Percentiles rank a stretch among this genome's conserved stretches.
Evolutionary conservation across 2,797 vertebrate genomes (phyloP).

Genomic region (Masticophis lateralis): DNA sequence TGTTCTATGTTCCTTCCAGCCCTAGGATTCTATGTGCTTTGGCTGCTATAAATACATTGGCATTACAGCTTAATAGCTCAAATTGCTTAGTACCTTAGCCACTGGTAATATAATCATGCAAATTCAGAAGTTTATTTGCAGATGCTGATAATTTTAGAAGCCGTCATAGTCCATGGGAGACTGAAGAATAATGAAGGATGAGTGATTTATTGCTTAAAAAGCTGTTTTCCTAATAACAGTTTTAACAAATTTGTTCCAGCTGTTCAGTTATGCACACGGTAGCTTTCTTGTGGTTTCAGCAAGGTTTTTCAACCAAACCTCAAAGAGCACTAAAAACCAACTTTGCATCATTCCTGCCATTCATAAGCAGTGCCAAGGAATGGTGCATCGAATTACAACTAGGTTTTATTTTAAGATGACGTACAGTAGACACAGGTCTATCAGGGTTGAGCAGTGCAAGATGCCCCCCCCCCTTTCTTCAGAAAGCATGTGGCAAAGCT

Average conservation of each 20-base stretch:
- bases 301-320: conserved; percentile 67
- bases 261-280: conserved; percentile 64
- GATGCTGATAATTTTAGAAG: background rate
- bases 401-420: conserved; percentile 54
- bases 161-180: background rate
- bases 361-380: conserved; percentile 54
- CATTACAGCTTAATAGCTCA: background rate
- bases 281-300: conserved; percentile 71
- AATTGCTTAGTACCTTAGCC: background rate
- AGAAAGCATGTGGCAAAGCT: conserved; percentile 32
- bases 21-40: background rate
- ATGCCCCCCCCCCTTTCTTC: conserved; percentile 24
- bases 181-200: background rate
- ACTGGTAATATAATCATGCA: background rate
- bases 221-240: conserved; percentile 67
- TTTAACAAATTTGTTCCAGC: conserved; percentile 73
- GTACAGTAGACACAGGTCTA: conserved; percentile 44
- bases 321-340: conserved; percentile 69
- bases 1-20: background rate
- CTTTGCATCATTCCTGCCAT: conserved; percentile 60
- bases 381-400: conserved; percentile 63
- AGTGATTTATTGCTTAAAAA: conserved; percentile 70
- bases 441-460: conserved; percentile 49
- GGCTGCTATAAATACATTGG: background rate
- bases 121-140: background rate